phyloP scores from a whole-genome alignment of 1,140 invertebrate species.

The Battus philenor region DNA sequence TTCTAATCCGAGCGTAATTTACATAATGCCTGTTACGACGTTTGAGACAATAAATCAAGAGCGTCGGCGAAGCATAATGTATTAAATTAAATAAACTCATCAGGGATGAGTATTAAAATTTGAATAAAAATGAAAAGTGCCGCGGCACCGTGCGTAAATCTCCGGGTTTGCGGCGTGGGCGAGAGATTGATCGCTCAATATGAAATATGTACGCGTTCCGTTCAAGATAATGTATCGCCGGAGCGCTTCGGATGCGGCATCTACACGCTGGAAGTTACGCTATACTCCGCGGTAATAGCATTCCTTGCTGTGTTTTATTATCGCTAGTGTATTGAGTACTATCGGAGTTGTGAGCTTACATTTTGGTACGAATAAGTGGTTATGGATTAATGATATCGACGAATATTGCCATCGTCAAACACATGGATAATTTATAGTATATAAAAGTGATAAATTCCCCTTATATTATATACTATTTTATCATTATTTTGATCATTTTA shows the following conservation, averaged over 20 bases:
- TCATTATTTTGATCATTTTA: too few species aligned
- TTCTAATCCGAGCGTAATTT: conserved; percentile 12
- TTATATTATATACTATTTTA: too few species aligned
- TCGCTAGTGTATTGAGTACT: not conserved
- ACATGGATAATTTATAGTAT: too few species aligned
- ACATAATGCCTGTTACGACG: conserved; percentile 11
- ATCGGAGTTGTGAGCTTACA: too few species aligned
- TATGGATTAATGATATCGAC: too few species aligned
- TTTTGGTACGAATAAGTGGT: too few species aligned
- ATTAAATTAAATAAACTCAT: conserved; percentile 56
- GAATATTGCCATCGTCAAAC: too few species aligned
- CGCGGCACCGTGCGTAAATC: conserved; percentile 34
- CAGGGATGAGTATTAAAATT: conserved; percentile 41
- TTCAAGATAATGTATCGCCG: conserved; percentile 8
- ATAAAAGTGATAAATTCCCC: too few species aligned
- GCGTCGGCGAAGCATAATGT: conserved; percentile 4
- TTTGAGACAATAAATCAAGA: conserved; percentile 14
- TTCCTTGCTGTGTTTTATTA: conserved; percentile 7
- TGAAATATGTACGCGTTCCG: conserved; percentile 38
- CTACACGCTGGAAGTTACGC: not conserved
- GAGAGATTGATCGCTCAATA: conserved; percentile 52
- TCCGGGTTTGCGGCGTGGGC: conserved; percentile 31
- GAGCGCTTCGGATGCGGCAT: conserved; percentile 17
- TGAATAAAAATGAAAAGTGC: conserved; percentile 53
- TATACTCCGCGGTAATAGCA: conserved; percentile 8